Evolutionary conservation across 92 coral and sea anemone genomes (phyloP).

Genomic region (Paramuricea clavata): DNA sequence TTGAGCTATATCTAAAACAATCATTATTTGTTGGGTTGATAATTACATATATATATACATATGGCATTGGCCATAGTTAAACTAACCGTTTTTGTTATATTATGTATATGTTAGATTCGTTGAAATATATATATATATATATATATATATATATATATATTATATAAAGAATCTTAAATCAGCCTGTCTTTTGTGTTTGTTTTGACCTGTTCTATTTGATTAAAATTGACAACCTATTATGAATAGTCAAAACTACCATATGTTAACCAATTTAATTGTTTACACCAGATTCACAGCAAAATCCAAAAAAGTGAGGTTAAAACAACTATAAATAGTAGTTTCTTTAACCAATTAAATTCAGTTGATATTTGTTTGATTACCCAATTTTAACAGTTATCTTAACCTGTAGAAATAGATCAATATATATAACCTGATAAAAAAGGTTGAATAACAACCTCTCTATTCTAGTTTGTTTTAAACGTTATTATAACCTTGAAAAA

Average conservation of each 20-base stretch:
- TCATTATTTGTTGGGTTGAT: no score
- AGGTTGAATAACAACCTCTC: no score
- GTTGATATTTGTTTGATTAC: no score
- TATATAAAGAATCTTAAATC: background rate
- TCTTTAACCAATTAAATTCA: background rate
- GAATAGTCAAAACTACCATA: background rate
- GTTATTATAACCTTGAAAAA: background rate
- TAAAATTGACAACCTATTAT: background rate
- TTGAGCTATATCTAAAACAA: no score
- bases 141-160: background rate
- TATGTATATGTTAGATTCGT: no score
- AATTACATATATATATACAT: no score
- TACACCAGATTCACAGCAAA: background rate
- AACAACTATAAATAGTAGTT: background rate
- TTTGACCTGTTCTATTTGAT: background rate
- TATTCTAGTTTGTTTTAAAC: no score
- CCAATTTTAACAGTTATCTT: no score
- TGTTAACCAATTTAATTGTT: constrained; percentile 3
- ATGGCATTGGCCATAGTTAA: no score
- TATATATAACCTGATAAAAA: no score
- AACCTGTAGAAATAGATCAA: no score
- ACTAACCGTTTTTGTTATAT: background rate
- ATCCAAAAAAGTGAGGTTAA: background rate
- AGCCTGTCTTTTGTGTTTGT: background rate
- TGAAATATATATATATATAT: no score